phyloP scores from a whole-genome alignment of 2,888 invertebrate species.

The Drosophila silvestris region DNA sequence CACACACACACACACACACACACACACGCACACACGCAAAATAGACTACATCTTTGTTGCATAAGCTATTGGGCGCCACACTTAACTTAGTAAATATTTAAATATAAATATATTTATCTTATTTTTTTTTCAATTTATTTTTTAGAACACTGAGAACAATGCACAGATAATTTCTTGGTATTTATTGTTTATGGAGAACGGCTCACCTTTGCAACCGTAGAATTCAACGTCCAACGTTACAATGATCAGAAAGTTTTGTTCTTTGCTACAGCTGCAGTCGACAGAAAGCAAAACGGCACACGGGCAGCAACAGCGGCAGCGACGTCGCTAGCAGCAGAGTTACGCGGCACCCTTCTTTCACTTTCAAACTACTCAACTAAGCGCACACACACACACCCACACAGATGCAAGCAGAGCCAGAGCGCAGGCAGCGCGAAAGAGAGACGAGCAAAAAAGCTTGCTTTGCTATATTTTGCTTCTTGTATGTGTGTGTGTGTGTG shows the following conservation, averaged over 20 bases:
- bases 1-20: constrained; percentile 1
- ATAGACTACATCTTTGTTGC: constrained; percentile 26
- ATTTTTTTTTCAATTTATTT: constrained; percentile 8
- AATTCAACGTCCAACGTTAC: constrained; percentile 86
- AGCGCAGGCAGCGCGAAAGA: constrained; percentile 49
- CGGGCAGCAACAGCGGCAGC: constrained; percentile 25
- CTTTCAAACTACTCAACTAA: constrained; percentile 70
- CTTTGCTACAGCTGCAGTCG: constrained; percentile 72
- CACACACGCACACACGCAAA: constrained; percentile 1
- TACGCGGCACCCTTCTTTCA: constrained; percentile 65
- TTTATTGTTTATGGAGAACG: constrained; percentile 67
- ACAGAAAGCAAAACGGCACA: constrained; percentile 27
- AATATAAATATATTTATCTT: constrained; percentile 19
- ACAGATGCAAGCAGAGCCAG: constrained; percentile 14
- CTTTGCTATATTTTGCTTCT: constrained; percentile 26
- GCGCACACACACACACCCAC: constrained; percentile 29
- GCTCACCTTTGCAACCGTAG: constrained; percentile 85
- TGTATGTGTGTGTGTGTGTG: constrained; percentile 21
- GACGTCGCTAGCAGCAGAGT: constrained; percentile 20
- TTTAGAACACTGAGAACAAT: constrained; percentile 22
- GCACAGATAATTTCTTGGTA: constrained; percentile 16
- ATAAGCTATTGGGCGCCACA: constrained; percentile 20
- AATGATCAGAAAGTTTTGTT: constrained; percentile 84
- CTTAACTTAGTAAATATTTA: constrained; percentile 36
- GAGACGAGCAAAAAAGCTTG: constrained; percentile 56